phyloP scores from a whole-genome alignment of 2,888 invertebrate genomes.

The Tenodera sinensis region DNA sequence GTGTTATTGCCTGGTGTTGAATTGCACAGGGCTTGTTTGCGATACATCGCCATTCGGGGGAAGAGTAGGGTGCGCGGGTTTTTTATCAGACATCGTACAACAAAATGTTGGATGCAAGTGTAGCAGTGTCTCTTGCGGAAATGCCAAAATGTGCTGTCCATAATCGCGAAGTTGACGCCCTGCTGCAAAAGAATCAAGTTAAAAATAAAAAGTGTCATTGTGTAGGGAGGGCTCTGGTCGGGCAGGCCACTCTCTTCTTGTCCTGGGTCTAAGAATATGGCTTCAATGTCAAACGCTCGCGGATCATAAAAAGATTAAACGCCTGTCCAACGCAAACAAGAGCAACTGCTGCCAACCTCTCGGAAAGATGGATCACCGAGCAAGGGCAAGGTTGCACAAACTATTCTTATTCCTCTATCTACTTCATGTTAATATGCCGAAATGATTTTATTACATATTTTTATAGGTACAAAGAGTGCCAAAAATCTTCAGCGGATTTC shows the following conservation, averaged over 20 bases:
- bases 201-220: background rate
- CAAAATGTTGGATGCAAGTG: too few relatives aligned
- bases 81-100: too few relatives aligned
- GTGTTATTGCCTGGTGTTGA: too few relatives aligned
- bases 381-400: background rate
- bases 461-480: too few relatives aligned
- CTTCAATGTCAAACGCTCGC: slow-evolving; percentile 7
- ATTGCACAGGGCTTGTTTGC: too few relatives aligned
- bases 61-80: too few relatives aligned
- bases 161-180: background rate
- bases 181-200: background rate
- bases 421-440: too few relatives aligned
- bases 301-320: slow-evolving; percentile 17
- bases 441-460: too few relatives aligned
- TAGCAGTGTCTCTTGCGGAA: too few relatives aligned
- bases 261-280: background rate
- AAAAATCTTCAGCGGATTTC: too few relatives aligned
- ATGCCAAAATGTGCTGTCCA: background rate
- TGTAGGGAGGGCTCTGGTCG: background rate
- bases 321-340: slow-evolving; percentile 9
- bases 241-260: background rate
- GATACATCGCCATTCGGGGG: too few relatives aligned
- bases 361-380: background rate
- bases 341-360: background rate
- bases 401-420: background rate